Base-by-base conservation (phyloP, 2,113 vertebrate species). In the Patagioenas fasciata region DNA sequence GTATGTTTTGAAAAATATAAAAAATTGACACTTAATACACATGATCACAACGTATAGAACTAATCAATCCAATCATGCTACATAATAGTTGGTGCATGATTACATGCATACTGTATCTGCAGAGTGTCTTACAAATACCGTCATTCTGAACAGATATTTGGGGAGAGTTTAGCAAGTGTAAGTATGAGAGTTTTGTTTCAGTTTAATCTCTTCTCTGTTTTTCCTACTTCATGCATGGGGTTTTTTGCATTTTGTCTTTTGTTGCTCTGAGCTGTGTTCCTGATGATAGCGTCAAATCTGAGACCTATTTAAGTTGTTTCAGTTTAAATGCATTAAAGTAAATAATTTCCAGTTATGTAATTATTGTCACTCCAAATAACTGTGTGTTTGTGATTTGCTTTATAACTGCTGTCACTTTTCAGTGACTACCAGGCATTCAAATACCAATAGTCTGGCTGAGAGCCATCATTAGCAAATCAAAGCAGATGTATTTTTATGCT, bases 271-370 rank as follows among this genome's bases (percentile, higher is more conserved):
- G 78, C 71, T 64, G 12, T 80, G 34, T 53, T 95, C 64, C 65
- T 79, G 42, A 48, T 74, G 57, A 57, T n/a, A 44, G 83, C 13
- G 0, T 93, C 75, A 71, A 91, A 74, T 44, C 65, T 61, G 69
- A 75, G 72, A 34, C 16, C 12, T 79, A 13, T 75, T 89, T 93
- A 80, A 89, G 60, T 78, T 92, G 38, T 86, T 95, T 72, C 57
- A 74, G 48, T 86, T 93, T 87, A 94, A 93, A 91, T 92, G 29
- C 57, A 5, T 69, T 87, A 84, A 94, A 96, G 69, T 93, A 93
- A 95, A 95, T 94, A 94, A 96, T 94, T 92, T 90, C 50, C 77
- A 65, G 61, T 96, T 96, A 75, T 62, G 60, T 80, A 95, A 86
- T 91, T 94, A 83, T 83, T 90, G 80, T 96, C 93, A 81, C 57